Percentiles rank a stretch among this genome's conserved stretches.
These are phyloP conservation scores for Alca torda DNA, from an alignment of 2,797 vertebrate species.

Conservation along the genomic window DNA sequence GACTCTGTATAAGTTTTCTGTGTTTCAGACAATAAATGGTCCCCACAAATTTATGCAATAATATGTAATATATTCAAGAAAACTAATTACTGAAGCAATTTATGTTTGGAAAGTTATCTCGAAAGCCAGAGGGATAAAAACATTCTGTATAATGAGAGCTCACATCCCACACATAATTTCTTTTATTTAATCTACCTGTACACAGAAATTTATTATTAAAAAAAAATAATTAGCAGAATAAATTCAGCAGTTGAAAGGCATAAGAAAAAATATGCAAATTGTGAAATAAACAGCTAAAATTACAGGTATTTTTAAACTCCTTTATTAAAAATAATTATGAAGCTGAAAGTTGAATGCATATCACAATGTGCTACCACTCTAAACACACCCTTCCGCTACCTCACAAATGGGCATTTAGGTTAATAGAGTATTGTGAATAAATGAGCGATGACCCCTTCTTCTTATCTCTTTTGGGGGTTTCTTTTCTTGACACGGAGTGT, in stretches of 20 bases:
- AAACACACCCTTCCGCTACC: not conserved
- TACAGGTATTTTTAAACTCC: not conserved
- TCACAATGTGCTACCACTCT: not conserved
- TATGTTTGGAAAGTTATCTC: conserved; percentile 33
- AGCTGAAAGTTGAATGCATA: not conserved
- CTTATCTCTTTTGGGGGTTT: not conserved
- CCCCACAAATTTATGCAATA: not conserved
- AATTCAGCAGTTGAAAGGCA: not conserved
- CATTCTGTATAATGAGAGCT: conserved; percentile 17
- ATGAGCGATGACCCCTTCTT: not conserved
- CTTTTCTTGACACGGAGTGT: not conserved
- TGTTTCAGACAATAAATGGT: not conserved
- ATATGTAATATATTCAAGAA: conserved; percentile 26
- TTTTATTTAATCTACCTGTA: not conserved
- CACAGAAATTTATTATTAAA: not conserved
- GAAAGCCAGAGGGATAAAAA: conserved; percentile 5
- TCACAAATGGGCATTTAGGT: not conserved
- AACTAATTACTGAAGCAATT: conserved; percentile 50
- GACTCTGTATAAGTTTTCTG: not conserved
- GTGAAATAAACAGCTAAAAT: not conserved
- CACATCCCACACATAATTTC: not conserved
- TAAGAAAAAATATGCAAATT: not conserved
- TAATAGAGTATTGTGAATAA: not conserved
- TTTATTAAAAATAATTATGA: not conserved
- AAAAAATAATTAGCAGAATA: not conserved